Percentiles rank a stretch among this genome's conserved stretches.
Conservation (phyloP, 2,888 invertebrate genomes). For the Torymus texanus region DNA sequence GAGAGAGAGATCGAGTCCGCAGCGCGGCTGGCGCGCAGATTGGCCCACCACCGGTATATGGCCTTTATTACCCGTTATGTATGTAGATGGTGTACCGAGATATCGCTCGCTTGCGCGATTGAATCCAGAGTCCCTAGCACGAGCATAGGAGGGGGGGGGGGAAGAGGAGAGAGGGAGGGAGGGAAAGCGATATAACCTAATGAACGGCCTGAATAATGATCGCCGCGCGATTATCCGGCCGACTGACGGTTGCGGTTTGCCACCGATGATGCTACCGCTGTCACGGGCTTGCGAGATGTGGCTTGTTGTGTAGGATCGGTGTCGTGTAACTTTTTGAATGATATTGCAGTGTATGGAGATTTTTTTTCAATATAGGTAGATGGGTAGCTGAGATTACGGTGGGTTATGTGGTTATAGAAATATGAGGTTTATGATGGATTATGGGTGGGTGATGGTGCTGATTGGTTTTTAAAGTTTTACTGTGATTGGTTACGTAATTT, state of each 20-base stretch:
- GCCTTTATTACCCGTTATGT: constrained; percentile 69
- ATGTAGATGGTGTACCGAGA: constrained; percentile 70
- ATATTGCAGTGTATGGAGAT: background rate
- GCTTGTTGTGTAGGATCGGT: background rate
- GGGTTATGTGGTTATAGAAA: no score
- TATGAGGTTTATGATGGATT: no score
- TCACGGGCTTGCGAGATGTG: constrained; percentile 13
- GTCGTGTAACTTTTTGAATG: background rate
- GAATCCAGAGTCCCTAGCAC: constrained; percentile 62
- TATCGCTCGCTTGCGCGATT: constrained; percentile 67
- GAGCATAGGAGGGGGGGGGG: no score
- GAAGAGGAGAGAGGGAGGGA: no score
- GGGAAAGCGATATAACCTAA: constrained; percentile 70
- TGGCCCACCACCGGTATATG: background rate
- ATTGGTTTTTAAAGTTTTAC: no score
- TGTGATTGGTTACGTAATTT: no score
- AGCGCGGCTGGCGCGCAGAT: background rate
- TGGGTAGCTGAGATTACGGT: no score
- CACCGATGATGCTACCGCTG: constrained; percentile 7
- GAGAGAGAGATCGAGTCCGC: no score
- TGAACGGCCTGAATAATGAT: constrained; percentile 73
- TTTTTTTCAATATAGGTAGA: no score
- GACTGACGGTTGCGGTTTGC: constrained; percentile 29
- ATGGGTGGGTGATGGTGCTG: no score
- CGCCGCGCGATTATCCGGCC: constrained; percentile 56